A percentile compares a stretch with the other conserved stretches of the same genome.
Evolutionary conservation across 30 jellyfish, hydroid and myxozoan species (phyloP).

Genomic region (Aurelia aurita complex sp. Pacific): DNA sequence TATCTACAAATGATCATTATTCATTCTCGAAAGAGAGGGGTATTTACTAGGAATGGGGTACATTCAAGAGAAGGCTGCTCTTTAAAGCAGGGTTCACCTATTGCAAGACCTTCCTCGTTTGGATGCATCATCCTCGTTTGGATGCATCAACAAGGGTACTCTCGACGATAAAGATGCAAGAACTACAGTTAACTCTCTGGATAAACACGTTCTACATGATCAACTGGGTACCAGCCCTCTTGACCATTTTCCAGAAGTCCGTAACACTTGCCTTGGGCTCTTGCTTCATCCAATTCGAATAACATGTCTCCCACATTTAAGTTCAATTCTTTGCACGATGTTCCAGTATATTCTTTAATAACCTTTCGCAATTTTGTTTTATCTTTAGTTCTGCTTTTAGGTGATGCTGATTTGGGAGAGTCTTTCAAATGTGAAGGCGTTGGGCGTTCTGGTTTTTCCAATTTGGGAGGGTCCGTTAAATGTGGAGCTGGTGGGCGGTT

Average conservation of each 20-base stretch:
- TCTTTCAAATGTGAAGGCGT: neutral
- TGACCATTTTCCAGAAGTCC: conserved; percentile 26
- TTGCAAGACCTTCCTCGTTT: too few species aligned
- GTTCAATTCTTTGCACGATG: conserved; percentile 5
- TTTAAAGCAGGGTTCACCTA: too few species aligned
- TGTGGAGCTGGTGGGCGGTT: too few species aligned
- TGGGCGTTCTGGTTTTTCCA: conserved; percentile 4
- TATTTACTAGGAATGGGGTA: too few species aligned
- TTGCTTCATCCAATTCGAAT: conserved; percentile 4
- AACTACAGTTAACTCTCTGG: neutral
- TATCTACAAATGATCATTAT: too few species aligned
- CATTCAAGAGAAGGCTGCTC: too few species aligned
- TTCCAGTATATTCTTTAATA: neutral
- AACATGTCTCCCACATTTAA: conserved; percentile 1
- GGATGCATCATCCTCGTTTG: too few species aligned
- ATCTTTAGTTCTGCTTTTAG: neutral
- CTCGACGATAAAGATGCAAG: neutral
- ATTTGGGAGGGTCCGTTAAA: neutral
- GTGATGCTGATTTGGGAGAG: neutral
- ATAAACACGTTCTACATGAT: conserved; percentile 16
- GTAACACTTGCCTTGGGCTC: neutral
- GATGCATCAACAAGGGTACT: too few species aligned
- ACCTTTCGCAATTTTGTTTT: conserved; percentile 16
- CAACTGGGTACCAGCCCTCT: conserved; percentile 28
- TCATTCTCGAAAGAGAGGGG: too few species aligned